Conservation (phyloP, 92 coral and sea anemone species). For the Palythoa grandis region DNA sequence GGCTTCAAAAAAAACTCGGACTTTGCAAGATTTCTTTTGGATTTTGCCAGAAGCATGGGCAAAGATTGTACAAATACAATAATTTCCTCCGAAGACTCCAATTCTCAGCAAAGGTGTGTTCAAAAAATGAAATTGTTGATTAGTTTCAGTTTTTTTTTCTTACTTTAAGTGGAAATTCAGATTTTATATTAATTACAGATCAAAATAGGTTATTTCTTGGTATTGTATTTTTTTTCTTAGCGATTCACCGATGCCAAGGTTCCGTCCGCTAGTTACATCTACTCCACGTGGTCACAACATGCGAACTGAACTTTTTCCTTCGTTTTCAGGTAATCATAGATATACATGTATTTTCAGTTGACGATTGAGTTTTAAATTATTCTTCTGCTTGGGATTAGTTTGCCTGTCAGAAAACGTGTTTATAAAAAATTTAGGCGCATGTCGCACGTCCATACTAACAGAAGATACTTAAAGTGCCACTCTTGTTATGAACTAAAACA, state of each 20-base stretch:
- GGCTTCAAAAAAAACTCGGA: constrained; percentile 24
- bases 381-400: too few species aligned
- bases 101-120: constrained; percentile 8
- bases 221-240: constrained; percentile 18
- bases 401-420: too few species aligned
- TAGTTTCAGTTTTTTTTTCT: neutral
- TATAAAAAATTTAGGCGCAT: too few species aligned
- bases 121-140: neutral
- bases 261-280: constrained; percentile 21
- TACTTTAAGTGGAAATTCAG: neutral
- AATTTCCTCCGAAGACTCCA: neutral
- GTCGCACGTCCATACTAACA: too few species aligned
- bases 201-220: neutral
- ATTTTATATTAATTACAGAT: neutral
- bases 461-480: too few species aligned
- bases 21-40: constrained; percentile 36
- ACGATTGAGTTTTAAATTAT: neutral
- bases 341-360: neutral
- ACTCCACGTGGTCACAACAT: constrained; percentile 27
- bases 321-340: constrained; percentile 27
- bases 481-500: too few species aligned
- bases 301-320: constrained; percentile 39
- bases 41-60: constrained; percentile 14
- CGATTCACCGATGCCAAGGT: constrained; percentile 31
- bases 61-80: neutral